Percentiles rank a stretch among this genome's conserved stretches.
Evolutionary conservation across 2,888 invertebrate species (phyloP).

Genomic region (Crocallis elinguaria): DNA sequence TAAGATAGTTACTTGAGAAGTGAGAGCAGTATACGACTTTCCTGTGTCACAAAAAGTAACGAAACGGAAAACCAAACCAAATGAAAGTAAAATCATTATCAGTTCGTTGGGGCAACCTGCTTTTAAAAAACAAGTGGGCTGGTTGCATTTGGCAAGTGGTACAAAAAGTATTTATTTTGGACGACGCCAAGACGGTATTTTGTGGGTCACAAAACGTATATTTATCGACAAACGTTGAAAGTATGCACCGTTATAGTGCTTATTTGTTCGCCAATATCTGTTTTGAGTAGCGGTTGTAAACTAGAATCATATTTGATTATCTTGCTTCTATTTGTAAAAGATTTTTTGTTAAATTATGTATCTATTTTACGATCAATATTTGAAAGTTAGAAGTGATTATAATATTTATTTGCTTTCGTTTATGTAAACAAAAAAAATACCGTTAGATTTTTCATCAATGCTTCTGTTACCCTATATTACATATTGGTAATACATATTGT

Average conservation of each 20-base stretch:
- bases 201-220: slow-evolving; percentile 44
- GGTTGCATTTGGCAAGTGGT: slow-evolving; percentile 27
- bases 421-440: too few relatives aligned
- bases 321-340: not conserved
- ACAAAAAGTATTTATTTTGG: slow-evolving; percentile 31
- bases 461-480: too few relatives aligned
- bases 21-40: not conserved
- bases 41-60: not conserved
- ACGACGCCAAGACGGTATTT: slow-evolving; percentile 31
- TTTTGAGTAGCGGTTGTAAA: slow-evolving; percentile 3
- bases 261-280: slow-evolving; percentile 38
- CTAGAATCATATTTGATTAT: not conserved
- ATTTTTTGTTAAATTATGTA: not conserved
- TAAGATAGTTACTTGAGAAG: too few relatives aligned
- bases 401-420: too few relatives aligned
- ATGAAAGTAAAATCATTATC: slow-evolving; percentile 21
- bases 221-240: slow-evolving; percentile 41
- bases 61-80: slow-evolving; percentile 14
- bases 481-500: too few relatives aligned
- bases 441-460: too few relatives aligned
- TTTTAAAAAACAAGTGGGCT: slow-evolving; percentile 26
- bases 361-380: not conserved
- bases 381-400: too few relatives aligned
- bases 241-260: slow-evolving; percentile 44
- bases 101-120: too few relatives aligned